Evolutionary conservation across 2,113 vertebrate genomes (phyloP), one percentile per base, ranked within the genome.

Genomic region (Tinamus guttatus): DNA sequence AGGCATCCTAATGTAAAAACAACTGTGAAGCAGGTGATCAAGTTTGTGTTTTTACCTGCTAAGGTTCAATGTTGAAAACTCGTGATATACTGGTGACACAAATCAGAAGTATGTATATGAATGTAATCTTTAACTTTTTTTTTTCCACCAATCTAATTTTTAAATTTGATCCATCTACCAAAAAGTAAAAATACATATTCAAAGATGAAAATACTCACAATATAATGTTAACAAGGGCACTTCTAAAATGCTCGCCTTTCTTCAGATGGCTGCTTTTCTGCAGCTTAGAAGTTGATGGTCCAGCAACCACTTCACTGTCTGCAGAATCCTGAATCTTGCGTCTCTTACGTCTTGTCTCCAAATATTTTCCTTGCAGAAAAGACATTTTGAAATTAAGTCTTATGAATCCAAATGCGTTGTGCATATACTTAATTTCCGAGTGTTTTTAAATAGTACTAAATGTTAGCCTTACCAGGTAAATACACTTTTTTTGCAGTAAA

Each of bases 181-280:
- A 79, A 64, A 95, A 51, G 36, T 7, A 75, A 82, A 80, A 27
- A 8, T 7, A 11, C 3, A 10, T 69, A 74, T 36, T 74, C 24
- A 82, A 58, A 85, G 40, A 51, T 25, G 43, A 62, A 36, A 20
- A 69, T 78, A 96, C 98, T 96, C 93, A 98, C 98, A 98, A 94
- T 52, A 98, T 94, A 45, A 98, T 95, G 75, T 98, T 97, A 89
- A 98, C 97, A 21, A 99, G 97, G 49, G 97, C 80, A 77, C 97
- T 98, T 80, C 98, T 97, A 45, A 99, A 98, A 68, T 95, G 91
- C 87, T 98, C 97, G 2, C 85, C 96, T 75, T 91, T 98, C 52
- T 94, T 92, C 56, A 93, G 91, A 34, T 68, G 49, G 80, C 81
- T 93, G 24, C 81, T 97, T 77, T 68, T 86, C 73, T 52, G 82